Evolutionary conservation across 2,888 invertebrate species (phyloP).

Genomic region (Microctonus brassicae): DNA sequence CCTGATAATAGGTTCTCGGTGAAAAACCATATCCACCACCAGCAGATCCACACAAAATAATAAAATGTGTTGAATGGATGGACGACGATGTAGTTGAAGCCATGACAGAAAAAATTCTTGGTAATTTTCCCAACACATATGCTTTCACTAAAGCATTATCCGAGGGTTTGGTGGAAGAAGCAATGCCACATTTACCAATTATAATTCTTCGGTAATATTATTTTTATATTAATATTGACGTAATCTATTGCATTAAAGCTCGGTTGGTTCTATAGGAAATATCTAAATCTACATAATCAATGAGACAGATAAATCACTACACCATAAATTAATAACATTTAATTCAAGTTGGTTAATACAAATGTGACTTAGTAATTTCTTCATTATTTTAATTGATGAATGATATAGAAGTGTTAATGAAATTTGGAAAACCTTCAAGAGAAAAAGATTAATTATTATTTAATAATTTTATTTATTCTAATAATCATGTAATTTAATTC

Average conservation of each 20-base stretch:
- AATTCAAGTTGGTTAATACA: too few relatives aligned
- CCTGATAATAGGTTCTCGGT: constrained; percentile 73
- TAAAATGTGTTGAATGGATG: constrained; percentile 85
- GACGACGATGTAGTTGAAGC: constrained; percentile 78
- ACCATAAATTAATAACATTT: constrained; percentile 16
- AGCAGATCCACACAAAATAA: constrained; percentile 81
- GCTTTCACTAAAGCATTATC: constrained; percentile 94
- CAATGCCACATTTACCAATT: constrained; percentile 82
- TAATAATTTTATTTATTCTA: too few relatives aligned
- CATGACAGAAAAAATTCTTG: constrained; percentile 79
- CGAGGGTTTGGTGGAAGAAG: constrained; percentile 85
- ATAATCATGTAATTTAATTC: too few relatives aligned
- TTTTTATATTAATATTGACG: not conserved
- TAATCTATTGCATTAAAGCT: too few relatives aligned
- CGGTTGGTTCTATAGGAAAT: too few relatives aligned
- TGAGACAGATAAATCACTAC: not conserved
- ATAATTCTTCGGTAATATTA: constrained; percentile 81
- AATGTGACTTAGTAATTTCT: too few relatives aligned
- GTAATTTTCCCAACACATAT: constrained; percentile 90
- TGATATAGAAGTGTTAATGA: too few relatives aligned
- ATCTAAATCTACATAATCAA: too few relatives aligned
- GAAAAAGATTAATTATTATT: too few relatives aligned
- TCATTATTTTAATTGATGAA: too few relatives aligned
- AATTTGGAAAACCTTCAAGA: too few relatives aligned
- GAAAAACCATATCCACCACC: constrained; percentile 91